Evolutionary conservation across 2,797 vertebrate genomes (phyloP).

Genomic region (Sebastes baramenuke): DNA sequence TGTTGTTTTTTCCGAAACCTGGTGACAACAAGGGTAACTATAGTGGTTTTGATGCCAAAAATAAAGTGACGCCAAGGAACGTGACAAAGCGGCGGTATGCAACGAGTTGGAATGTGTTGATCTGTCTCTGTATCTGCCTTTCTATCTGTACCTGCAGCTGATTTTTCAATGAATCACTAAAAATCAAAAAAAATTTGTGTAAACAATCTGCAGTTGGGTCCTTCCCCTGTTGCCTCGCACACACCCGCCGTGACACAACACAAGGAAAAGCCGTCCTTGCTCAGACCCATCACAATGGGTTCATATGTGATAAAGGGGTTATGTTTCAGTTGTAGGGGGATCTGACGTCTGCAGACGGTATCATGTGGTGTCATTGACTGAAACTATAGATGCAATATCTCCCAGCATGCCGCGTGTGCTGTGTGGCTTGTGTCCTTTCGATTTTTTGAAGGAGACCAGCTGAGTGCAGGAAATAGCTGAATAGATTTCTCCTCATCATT

Average conservation of each 20-base stretch:
- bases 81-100: too few relatives aligned
- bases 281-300: conserved; percentile 3
- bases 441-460: conserved; percentile 59
- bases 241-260: background rate
- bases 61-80: too few relatives aligned
- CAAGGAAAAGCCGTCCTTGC: background rate
- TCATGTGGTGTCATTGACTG: conserved; percentile 65
- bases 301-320: background rate
- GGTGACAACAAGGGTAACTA: too few relatives aligned
- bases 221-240: background rate
- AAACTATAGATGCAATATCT: conserved; percentile 57
- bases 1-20: too few relatives aligned
- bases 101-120: too few relatives aligned
- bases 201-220: background rate
- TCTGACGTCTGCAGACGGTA: conserved; percentile 23
- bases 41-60: too few relatives aligned
- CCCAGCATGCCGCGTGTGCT: background rate
- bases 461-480: conserved; percentile 36
- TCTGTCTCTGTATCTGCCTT: background rate
- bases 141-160: background rate
- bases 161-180: background rate
- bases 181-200: background rate
- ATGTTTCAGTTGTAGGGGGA: conserved; percentile 29
- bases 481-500: conserved; percentile 36
- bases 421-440: conserved; percentile 50